These are phyloP conservation scores for Otolemur crassicaudatus DNA, from an alignment of 2,797 vertebrate genomes.

Conservation along the genomic window DNA sequence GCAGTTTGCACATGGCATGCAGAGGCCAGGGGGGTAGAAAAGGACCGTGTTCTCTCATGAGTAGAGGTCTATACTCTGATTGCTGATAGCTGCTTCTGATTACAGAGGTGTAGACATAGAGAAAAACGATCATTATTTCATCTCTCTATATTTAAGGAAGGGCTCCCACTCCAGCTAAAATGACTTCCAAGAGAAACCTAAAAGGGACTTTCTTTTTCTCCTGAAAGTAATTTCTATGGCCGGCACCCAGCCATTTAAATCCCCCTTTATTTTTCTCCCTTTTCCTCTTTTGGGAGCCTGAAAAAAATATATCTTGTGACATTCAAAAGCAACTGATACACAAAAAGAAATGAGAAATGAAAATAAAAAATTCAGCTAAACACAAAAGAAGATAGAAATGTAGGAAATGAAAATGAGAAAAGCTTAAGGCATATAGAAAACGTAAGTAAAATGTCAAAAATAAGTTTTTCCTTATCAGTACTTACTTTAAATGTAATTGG, in stretches of 20 bases:
- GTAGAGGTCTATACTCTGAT: neutral
- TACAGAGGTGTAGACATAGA: neutral
- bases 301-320: neutral
- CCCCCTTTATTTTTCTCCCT: no score
- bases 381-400: neutral
- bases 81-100: neutral
- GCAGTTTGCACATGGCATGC: neutral
- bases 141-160: no score
- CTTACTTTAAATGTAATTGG: neutral
- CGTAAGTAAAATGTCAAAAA: neutral
- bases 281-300: neutral
- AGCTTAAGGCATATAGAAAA: neutral
- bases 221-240: no score
- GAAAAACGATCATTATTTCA: neutral
- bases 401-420: neutral
- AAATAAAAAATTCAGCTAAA: neutral
- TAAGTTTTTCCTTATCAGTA: neutral
- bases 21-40: neutral
- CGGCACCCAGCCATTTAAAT: no score
- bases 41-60: neutral
- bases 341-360: neutral
- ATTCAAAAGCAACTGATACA: neutral
- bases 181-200: neutral
- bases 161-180: neutral
- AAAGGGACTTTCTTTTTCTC: no score